Evolutionary conservation across 2,113 vertebrate genomes (phyloP), one percentile per base, ranked within the genome.

Genomic region (Saccopteryx leptura): DNA sequence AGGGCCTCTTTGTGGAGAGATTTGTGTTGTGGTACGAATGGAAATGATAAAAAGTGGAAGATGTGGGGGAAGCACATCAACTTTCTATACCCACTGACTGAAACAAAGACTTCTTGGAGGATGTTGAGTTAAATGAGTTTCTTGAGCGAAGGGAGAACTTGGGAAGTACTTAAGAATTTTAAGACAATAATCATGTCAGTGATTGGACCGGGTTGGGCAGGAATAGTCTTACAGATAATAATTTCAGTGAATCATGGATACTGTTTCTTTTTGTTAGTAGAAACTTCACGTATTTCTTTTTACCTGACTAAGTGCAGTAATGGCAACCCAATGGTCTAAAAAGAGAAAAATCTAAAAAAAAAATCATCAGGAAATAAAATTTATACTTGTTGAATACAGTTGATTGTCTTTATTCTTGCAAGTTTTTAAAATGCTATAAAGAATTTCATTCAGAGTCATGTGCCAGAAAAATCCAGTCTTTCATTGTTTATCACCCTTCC

Each of bases 81-180:
- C 65, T 63, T 56, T 1, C 39, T 75, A 74, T 74, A 33, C 19
- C 7, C 12, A 17, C 9, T 74, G n/a, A 88, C 9, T 24, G 19
- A 74, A 91, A 60, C 21, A 74, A 58, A 85, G 10, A 56, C 48
- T 79, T 89, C 1, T 11, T 69, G 7, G 33, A 46, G 60, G 33
- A 52, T 81, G 18, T 5, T 72, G 50, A 91, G 46, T 84, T 94
- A 94, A 28, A 74, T 60, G 71, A 91, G 24, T 63, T 74, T 85
- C 31, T 71, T 58, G 28, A 94, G 23, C 56, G 66, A 89, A 63
- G 71, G 76, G 5, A 7, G 28, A 52, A 11, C 13, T 82, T 60
- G 50, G 23, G 17, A 80, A 68, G 6, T 68, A 68, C 14, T 31
- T 63, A 88, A 84, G 28, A 54, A 71, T 65, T 90, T 80, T 81